Evolutionary conservation across 2,888 invertebrate genomes (phyloP).

Genomic region (Stenchaetothrips biformis): DNA sequence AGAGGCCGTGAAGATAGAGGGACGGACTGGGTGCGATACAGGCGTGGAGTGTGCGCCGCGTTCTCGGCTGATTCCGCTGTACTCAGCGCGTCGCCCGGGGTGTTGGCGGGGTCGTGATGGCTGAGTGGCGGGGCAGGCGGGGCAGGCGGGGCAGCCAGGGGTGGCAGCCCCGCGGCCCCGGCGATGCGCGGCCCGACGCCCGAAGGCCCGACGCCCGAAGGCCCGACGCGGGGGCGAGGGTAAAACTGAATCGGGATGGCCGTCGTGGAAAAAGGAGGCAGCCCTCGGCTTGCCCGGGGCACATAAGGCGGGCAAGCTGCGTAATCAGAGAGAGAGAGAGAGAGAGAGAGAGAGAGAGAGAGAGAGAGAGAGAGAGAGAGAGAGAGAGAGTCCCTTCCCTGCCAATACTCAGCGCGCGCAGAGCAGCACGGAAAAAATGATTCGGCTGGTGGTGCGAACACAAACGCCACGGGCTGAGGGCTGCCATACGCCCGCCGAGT

Average conservation of each 20-base stretch:
- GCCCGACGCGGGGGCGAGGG: not conserved
- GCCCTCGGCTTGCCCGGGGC: not conserved
- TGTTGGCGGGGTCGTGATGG: slow-evolving; percentile 19
- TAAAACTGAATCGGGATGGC: slow-evolving; percentile 4
- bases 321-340: not conserved
- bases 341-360: not conserved
- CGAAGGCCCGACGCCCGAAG: too few species aligned
- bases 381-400: not conserved
- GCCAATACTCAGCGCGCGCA: too few species aligned
- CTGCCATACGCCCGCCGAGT: too few species aligned
- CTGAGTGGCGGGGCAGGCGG: not conserved
- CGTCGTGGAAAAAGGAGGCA: not conserved
- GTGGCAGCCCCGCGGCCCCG: too few species aligned
- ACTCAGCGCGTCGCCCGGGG: slow-evolving; percentile 12
- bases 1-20: too few species aligned
- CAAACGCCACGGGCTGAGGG: too few species aligned
- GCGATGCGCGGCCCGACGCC: too few species aligned
- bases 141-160: too few species aligned
- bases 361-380: not conserved
- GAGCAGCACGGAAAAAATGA: too few species aligned
- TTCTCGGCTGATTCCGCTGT: slow-evolving; percentile 5
- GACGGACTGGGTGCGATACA: not conserved
- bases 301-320: slow-evolving; percentile 6
- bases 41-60: not conserved
- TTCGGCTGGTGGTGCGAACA: too few species aligned